Evolutionary conservation across 2,797 vertebrate species (phyloP), one percentile per base, ranked within the genome.

Genomic region (Alosa sapidissima): DNA sequence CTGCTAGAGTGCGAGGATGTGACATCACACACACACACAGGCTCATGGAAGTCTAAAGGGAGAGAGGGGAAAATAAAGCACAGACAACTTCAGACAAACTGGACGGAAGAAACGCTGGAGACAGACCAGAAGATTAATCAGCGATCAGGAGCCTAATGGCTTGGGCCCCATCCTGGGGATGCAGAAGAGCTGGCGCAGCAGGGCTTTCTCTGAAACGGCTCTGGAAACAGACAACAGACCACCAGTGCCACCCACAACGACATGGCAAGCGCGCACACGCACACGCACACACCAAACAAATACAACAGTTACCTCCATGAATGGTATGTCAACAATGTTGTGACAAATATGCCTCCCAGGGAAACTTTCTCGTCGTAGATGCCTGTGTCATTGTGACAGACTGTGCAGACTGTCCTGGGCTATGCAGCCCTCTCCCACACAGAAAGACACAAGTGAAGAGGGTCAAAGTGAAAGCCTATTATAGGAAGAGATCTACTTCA

Each of bases 151-250:
- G 21, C n/a, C 58, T 8, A 1, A 7, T 24, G 58, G 58, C 58
- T 24, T 62, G n/a, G n/a, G 58, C 6, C n/a, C n/a, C 8, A 24
- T 62, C n/a, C 58, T 24, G 58, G 58, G 58, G 58, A 62, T 62
- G 21, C 21, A 24, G 5, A 62, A 62, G 21, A 84, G 52, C 54
- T 84, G 52, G 65, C 83, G 49, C 62, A 75, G 6, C 14, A 84
- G 41, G 19, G 54, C 54, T 14, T 21, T 24, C 19, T 52, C 65
- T 41, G 62, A 10, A 83, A 72, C 13, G 28, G 28, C 14, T 36
- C 62, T 75, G 62, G 24, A 52, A 21, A 7, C n/a, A 62, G 58
- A 62, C 58, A 8, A 24, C 58, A 62, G 21, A n/a, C 58, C n/a
- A 10, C 58, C 58, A 62, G 58, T 62, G n/a, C 58, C 21, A 24